Base-by-base conservation (phyloP, 2,113 vertebrate genomes). In the Scomber japonicus region DNA sequence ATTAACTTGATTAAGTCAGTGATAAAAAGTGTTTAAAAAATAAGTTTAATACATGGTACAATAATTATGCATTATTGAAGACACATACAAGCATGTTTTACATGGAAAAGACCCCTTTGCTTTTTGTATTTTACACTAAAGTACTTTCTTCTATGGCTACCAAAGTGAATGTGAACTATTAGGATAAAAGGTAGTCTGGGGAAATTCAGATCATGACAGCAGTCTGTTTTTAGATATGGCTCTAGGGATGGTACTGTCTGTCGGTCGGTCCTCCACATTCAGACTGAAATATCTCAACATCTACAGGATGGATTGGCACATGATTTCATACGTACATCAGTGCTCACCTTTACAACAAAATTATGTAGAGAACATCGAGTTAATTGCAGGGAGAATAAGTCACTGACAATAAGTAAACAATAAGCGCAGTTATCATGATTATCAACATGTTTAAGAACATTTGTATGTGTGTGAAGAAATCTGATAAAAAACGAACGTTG, bases 301-400 rank as follows among this genome's bases (percentile, higher is more conserved):
- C 7, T 40, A 40, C 6, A 9, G 35, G 8, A 40, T 40, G 35
- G 35, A 40, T 40, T 40, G 35, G 35, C 35, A 40, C 35, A 40
- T 40, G 1, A 40, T 40, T 40, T 40, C 35, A 35, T 8, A 35
- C 35, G 8, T 5, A 35, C 35, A 35, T 35, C 35, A 35, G 8
- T 7, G 6, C 27, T 35, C 7, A 8, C 31, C 40, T 59, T 70
- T 27, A 15, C 27, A 19, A 60, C 64, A 44, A 53, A 53, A 44
- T 51, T 60, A 19, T 53, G 30, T 15, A 44, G 15, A 30, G 31
- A 45, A 9, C 31, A 14, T 7, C 19, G 3, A 19, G 44, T 64
- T 56, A 66, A 66, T 30, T 73, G 55, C 31, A 14, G 46, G 61
- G 63, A 53, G 16, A 75, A 55, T 64, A 48, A 48, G 16, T 57